A percentile compares a stretch with the other conserved stretches of the same genome.
Conservation (phyloP, 2,797 vertebrate species). For the Microctenopoma lineatum region DNA sequence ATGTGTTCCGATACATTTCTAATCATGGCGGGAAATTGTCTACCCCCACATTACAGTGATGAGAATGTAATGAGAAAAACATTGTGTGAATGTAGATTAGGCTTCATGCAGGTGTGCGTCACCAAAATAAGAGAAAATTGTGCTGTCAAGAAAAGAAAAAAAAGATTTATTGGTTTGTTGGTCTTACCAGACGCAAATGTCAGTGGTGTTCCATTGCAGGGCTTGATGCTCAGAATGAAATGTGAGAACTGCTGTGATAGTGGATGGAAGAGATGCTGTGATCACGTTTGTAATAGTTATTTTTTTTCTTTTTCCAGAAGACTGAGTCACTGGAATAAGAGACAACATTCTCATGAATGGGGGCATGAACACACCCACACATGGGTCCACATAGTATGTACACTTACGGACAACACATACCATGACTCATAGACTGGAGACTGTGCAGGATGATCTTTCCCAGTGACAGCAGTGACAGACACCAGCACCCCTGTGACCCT, state of each 20-base stretch:
- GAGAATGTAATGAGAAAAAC: conserved; percentile 26
- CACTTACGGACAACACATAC: too few species aligned
- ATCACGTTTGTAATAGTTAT: neutral
- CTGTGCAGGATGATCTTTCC: too few species aligned
- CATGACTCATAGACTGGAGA: too few species aligned
- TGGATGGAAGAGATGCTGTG: neutral
- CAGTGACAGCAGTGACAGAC: too few species aligned
- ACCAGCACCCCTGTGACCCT: too few species aligned
- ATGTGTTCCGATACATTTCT: conserved; percentile 10
- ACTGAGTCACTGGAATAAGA: neutral
- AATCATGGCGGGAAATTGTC: neutral
- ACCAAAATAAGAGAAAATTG: neutral
- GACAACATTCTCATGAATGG: too few species aligned
- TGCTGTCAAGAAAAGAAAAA: neutral
- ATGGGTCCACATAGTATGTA: too few species aligned
- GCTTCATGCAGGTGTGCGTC: neutral
- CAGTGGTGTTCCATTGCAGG: neutral
- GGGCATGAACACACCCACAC: too few species aligned
- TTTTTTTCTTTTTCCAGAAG: too few species aligned
- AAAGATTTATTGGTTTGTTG: neutral
- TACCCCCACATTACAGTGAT: neutral
- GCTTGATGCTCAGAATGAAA: neutral
- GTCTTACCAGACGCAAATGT: neutral
- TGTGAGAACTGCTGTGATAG: too few species aligned
- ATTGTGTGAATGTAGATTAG: neutral